Evolutionary conservation across 2,888 invertebrate genomes (phyloP).

Genomic region (Hirtodrosophila cameraria): DNA sequence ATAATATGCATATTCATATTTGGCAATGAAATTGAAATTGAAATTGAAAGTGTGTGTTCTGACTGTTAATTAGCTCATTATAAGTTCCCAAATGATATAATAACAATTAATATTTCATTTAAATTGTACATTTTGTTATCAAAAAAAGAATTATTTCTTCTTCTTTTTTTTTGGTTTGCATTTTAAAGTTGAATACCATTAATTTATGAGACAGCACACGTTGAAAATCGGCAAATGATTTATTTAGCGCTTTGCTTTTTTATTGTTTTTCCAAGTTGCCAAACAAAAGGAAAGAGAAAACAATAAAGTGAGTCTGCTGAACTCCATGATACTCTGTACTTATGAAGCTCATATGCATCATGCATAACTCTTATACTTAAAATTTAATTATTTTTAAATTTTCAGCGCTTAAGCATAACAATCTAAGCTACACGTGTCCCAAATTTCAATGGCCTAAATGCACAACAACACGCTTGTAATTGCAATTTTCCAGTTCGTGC

Average conservation of each 20-base stretch:
- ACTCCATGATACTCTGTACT: too few relatives aligned
- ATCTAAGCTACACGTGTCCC: too few relatives aligned
- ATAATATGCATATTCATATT: not conserved
- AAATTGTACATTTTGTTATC: conserved; percentile 12
- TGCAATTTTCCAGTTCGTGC: too few relatives aligned
- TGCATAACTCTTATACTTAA: too few relatives aligned
- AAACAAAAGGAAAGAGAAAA: conserved; percentile 11
- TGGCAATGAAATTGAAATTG: conserved; percentile 25
- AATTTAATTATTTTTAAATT: too few relatives aligned
- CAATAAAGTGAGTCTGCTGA: not conserved
- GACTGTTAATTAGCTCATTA: conserved; percentile 48
- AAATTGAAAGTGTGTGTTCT: conserved; percentile 35
- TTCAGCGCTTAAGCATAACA: too few relatives aligned
- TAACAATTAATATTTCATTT: conserved; percentile 19
- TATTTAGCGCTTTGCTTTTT: conserved; percentile 15
- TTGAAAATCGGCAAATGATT: conserved; percentile 15
- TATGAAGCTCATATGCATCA: too few relatives aligned
- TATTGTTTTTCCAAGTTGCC: conserved; percentile 42
- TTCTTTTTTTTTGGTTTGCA: conserved; percentile 13
- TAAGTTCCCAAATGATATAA: conserved; percentile 21
- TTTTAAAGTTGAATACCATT: conserved; percentile 7
- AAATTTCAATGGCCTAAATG: too few relatives aligned
- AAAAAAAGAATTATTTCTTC: not conserved
- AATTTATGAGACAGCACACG: not conserved
- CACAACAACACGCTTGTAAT: too few relatives aligned